Base-by-base conservation (phyloP, 2,113 vertebrate genomes). In the Mugil cephalus region DNA sequence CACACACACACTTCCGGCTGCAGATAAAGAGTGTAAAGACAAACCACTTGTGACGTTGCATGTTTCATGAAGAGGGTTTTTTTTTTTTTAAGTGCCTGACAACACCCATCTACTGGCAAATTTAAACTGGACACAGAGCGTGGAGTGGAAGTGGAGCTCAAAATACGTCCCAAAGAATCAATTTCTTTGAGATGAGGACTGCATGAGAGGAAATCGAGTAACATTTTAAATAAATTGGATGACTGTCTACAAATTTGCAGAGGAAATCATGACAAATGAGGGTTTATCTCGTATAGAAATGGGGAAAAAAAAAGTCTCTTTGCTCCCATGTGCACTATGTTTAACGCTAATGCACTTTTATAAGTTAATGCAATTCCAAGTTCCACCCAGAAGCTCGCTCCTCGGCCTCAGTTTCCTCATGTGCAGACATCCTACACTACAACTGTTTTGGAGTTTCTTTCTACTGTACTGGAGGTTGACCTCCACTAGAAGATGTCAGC, bases 401-500 rank as follows among this genome's bases (percentile, higher is more conserved):
- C 9, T 46, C 21, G n/a, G n/a, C 8, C 24, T 53, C 10, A 4
- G 0, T 34, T 56, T 40, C 18, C 51, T 68, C 1, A 3, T 43
- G 14, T 35, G 1, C 13, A 51, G 35, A 19, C 1, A 6, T 8
- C 36, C 38, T 13, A 13, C 0, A 19, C 24, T 30, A 3, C 24
- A 30, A 30, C 24, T 5, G 24, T 5, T 51, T 66, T 21, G 1
- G 4, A 10, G 15, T 8, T 39, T 1, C 35, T 51, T n/a, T 66
- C 8, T 9, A 11, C n/a, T 15, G 13, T 45, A 43, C 40, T 9
- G 17, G 46, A 9, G 14, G 73, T 63, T 80, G 60, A 74, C 78
- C 51, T 54, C 34, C 15, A 5, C n/a, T 38, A 8, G 45, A 56
- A 18, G 17, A 64, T 61, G 64, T 82, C 66, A 74, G 4, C 74